These are phyloP conservation scores for Orthosia gracilis DNA, from an alignment of 2,888 invertebrate genomes.

Conservation along the genomic window DNA sequence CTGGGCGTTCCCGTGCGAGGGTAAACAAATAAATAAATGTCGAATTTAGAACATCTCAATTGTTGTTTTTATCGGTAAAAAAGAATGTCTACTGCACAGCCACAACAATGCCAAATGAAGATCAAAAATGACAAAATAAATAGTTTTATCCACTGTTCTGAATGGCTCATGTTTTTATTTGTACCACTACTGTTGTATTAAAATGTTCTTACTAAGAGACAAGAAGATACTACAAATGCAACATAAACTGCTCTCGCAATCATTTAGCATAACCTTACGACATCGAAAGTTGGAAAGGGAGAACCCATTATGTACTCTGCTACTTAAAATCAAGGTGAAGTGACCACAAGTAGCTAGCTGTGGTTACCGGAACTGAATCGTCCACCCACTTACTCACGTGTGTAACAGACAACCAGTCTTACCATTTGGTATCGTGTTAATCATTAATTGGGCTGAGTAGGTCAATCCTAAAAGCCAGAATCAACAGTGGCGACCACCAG, in stretches of 20 bases:
- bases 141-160: too few relatives aligned
- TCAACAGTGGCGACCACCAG: too few relatives aligned
- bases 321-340: conserved; percentile 44
- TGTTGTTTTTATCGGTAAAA: too few relatives aligned
- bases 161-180: neutral
- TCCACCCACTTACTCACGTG: conserved; percentile 10
- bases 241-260: conserved; percentile 3
- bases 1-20: too few relatives aligned
- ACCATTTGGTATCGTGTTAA: neutral
- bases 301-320: conserved; percentile 3
- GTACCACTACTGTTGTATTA: too few relatives aligned
- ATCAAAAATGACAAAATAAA: too few relatives aligned
- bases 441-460: neutral
- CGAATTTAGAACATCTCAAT: too few relatives aligned
- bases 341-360: neutral
- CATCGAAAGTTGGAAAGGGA: neutral
- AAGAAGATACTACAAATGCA: neutral
- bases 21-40: too few relatives aligned
- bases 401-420: neutral
- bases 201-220: neutral
- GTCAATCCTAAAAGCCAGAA: too few relatives aligned
- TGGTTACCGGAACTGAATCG: conserved; percentile 23
- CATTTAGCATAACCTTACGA: neutral
- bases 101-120: too few relatives aligned
- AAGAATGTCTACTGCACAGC: neutral